phyloP scores from a whole-genome alignment of 2,888 invertebrate species.

The Alsophila aescularia region DNA sequence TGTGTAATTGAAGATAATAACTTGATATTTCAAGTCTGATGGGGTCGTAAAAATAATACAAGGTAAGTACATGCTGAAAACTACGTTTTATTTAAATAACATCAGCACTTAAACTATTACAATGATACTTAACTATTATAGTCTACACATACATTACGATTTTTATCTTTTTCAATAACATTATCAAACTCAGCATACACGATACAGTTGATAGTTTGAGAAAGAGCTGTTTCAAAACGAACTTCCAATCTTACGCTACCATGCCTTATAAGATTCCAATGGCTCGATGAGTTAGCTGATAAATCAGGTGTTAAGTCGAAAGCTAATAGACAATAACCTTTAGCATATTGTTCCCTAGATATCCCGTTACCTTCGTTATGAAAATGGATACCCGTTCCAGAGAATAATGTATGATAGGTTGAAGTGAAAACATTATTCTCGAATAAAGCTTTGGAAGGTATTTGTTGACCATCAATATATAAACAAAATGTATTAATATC shows the following conservation, averaged over 20 bases:
- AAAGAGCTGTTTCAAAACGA: constrained; percentile 35
- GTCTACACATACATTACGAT: constrained; percentile 10
- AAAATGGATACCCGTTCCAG: constrained; percentile 40
- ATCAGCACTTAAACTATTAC: not conserved
- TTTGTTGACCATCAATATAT: constrained; percentile 37
- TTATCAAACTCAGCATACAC: constrained; percentile 40
- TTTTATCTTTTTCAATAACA: constrained; percentile 32
- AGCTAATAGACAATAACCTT: constrained; percentile 38
- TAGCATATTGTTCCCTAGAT: constrained; percentile 32
- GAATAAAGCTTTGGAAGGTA: constrained; percentile 31
- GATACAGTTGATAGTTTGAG: constrained; percentile 37
- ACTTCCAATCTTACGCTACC: constrained; percentile 38
- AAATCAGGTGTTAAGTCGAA: constrained; percentile 25
- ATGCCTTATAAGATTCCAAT: constrained; percentile 39
- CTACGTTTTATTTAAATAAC: not conserved
- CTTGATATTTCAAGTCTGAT: too few species aligned
- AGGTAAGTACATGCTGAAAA: too few species aligned
- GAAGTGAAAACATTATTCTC: constrained; percentile 15
- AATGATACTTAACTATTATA: constrained; percentile 4
- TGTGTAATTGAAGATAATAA: too few species aligned
- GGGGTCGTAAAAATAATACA: too few species aligned
- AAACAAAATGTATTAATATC: constrained; percentile 34
- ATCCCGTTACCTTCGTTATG: constrained; percentile 37
- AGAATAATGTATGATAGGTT: constrained; percentile 35
- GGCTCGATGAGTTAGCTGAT: constrained; percentile 10